A percentile compares a stretch with the other conserved stretches of the same genome.
Evolutionary conservation across 2,888 invertebrate genomes (phyloP).

Genomic region (Sarcophaga caerulescens): DNA sequence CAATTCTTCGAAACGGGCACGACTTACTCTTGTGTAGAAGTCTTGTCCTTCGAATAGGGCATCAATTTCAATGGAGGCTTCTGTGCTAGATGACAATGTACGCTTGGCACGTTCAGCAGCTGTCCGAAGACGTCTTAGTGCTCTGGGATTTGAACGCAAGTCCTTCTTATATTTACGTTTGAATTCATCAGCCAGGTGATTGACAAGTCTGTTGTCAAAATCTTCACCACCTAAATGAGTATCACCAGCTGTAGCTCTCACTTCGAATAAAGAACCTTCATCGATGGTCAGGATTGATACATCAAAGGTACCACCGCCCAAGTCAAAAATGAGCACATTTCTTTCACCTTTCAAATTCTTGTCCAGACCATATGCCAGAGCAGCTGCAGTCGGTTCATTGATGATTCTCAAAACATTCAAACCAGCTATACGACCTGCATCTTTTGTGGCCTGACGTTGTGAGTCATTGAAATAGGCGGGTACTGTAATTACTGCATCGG

Average conservation of each 20-base stretch:
- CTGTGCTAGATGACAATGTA: conserved; percentile 88
- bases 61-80: conserved; percentile 89
- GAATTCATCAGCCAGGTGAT: conserved; percentile 93
- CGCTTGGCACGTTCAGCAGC: conserved; percentile 90
- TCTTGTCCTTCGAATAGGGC: conserved; percentile 88
- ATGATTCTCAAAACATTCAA: conserved; percentile 95
- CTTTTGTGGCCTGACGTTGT: conserved; percentile 95
- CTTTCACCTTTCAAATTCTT: conserved; percentile 91
- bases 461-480: conserved; percentile 96
- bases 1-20: conserved; percentile 89
- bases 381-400: conserved; percentile 95
- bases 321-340: conserved; percentile 86
- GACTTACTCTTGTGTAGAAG: conserved; percentile 87
- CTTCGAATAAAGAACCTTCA: conserved; percentile 94
- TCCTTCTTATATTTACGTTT: conserved; percentile 90
- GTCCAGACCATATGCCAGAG: conserved; percentile 95
- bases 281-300: conserved; percentile 97
- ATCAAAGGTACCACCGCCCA: conserved; percentile 94
- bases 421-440: conserved; percentile 94
- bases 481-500: conserved; percentile 94
- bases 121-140: conserved; percentile 86
- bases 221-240: conserved; percentile 97
- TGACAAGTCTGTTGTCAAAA: conserved; percentile 93
- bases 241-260: conserved; percentile 96
- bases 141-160: conserved; percentile 85